These are phyloP conservation scores for Listronotus oregonensis DNA, from an alignment of 1,140 invertebrate species.

Conservation along the genomic window DNA sequence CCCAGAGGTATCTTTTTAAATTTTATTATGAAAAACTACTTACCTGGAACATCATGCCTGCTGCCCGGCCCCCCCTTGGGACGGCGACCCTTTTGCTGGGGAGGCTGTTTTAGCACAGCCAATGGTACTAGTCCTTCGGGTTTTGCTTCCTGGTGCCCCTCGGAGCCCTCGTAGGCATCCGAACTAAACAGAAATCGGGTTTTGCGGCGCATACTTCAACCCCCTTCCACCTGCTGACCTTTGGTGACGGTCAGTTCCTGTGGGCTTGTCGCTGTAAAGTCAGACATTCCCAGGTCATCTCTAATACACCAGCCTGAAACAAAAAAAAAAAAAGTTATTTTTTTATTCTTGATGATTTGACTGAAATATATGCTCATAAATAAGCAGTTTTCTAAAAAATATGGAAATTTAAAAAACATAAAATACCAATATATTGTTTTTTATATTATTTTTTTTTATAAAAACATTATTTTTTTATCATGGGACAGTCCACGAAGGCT, in stretches of 20 bases:
- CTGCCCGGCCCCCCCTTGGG: too few relatives aligned
- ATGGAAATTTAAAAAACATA: too few relatives aligned
- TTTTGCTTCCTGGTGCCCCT: conserved; percentile 64
- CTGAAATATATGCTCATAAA: too few relatives aligned
- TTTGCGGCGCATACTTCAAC: conserved; percentile 69
- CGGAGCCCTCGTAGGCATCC: conserved; percentile 61
- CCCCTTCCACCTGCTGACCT: conserved; percentile 91
- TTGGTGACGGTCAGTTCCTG: conserved; percentile 80
- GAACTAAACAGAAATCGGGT: conserved; percentile 69
- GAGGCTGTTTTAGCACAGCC: conserved; percentile 80
- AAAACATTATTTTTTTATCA: too few relatives aligned
- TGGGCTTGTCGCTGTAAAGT: conserved; percentile 73
- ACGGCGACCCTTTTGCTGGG: conserved; percentile 66
- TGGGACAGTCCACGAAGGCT: too few relatives aligned
- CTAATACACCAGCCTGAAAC: conserved; percentile 68
- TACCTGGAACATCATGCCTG: conserved; percentile 50
- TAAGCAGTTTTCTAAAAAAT: too few relatives aligned
- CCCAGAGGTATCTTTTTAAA: too few relatives aligned
- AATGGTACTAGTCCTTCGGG: conserved; percentile 84
- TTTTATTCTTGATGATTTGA: too few relatives aligned
- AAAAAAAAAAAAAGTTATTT: conserved; percentile 18
- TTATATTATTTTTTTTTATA: too few relatives aligned
- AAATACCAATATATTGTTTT: too few relatives aligned
- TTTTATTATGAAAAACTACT: not conserved
- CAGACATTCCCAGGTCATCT: conserved; percentile 86